These are phyloP conservation scores for Tinamus guttatus DNA, from an alignment of 2,113 vertebrate species.

Conservation along the genomic window DNA sequence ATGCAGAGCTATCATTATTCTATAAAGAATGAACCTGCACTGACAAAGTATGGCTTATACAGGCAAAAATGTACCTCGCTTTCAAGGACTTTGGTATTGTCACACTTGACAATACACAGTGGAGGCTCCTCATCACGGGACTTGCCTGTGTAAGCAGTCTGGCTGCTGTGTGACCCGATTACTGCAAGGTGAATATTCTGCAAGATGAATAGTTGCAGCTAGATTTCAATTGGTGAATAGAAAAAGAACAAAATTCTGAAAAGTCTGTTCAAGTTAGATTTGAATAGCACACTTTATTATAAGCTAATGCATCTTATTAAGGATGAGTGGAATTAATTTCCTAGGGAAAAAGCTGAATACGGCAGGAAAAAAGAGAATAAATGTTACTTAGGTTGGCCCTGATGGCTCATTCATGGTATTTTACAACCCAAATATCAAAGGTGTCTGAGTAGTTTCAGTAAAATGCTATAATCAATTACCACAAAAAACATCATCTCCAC, in stretches of 20 bases:
- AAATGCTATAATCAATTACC: neutral
- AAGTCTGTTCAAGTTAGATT: neutral
- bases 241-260: neutral
- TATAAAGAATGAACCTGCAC: neutral
- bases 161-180: neutral
- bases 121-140: neutral
- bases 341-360: neutral
- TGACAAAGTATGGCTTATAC: neutral
- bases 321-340: conserved; percentile 11
- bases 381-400: neutral
- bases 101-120: neutral
- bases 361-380: neutral
- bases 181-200: neutral
- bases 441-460: neutral
- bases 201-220: neutral
- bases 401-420: neutral
- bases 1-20: neutral
- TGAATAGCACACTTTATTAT: neutral
- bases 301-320: neutral
- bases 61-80: neutral
- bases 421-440: neutral
- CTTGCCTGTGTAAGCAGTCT: neutral
- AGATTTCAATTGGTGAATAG: neutral
- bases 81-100: neutral
- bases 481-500: neutral